Conservation (phyloP, 37 sponge, comb jelly and placozoan genomes). For the Petrosia ficiformis region DNA sequence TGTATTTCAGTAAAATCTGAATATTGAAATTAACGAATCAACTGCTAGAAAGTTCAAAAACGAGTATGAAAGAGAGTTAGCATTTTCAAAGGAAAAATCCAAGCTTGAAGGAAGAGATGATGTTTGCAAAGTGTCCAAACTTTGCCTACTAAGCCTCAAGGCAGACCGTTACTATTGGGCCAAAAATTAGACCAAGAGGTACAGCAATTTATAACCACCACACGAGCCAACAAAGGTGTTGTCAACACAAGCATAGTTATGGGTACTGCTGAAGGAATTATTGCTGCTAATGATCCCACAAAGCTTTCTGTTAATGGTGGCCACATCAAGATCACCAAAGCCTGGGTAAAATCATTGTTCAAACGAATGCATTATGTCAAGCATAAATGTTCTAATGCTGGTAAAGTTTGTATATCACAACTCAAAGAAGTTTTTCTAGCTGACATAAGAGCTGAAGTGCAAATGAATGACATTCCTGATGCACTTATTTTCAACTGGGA, state of each 20-base stretch:
- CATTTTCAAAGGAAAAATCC: no score
- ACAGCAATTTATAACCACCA: constrained; percentile 7
- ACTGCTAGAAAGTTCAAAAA: no score
- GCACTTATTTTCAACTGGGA: constrained; percentile 47
- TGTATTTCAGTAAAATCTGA: no score
- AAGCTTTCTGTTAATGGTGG: constrained; percentile 36
- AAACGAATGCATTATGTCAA: constrained; percentile 38
- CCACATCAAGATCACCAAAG: constrained; percentile 11
- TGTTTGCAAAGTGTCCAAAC: background rate
- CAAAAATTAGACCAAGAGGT: constrained; percentile 10
- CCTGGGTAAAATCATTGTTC: constrained; percentile 48
- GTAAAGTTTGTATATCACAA: constrained; percentile 17
- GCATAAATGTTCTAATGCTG: constrained; percentile 18
- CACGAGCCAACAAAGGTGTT: background rate
- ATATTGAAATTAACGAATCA: no score
- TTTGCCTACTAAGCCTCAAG: constrained; percentile 10
- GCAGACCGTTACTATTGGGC: constrained; percentile 32
- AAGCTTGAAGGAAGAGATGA: no score
- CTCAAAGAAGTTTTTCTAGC: constrained; percentile 29
- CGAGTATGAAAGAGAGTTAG: no score
- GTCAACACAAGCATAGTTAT: constrained; percentile 34
- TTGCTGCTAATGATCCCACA: constrained; percentile 16
- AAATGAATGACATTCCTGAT: constrained; percentile 26
- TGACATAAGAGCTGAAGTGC: constrained; percentile 20
- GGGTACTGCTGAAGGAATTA: constrained; percentile 48